Conservation (phyloP, 1,140 invertebrate species). For the Xylocopa sonorina region DNA sequence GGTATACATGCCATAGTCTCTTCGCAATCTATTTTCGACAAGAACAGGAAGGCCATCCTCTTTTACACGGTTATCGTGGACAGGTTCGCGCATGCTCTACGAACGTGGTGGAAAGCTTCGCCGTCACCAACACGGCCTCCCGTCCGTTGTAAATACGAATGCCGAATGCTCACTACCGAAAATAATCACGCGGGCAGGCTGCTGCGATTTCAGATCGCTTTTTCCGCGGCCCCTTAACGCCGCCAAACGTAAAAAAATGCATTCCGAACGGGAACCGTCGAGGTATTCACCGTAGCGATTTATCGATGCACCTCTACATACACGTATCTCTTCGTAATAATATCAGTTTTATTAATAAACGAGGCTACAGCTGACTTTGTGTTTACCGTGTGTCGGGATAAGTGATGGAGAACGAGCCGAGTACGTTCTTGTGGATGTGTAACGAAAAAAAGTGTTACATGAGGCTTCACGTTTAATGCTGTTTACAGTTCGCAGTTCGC, state of each 20-base stretch:
- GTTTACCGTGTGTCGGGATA: neutral
- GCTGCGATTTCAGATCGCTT: constrained; percentile 25
- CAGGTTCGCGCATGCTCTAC: constrained; percentile 51
- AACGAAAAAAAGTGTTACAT: neutral
- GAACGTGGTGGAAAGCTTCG: neutral
- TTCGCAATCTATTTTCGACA: constrained; percentile 66
- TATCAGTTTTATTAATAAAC: neutral
- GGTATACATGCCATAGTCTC: constrained; percentile 43
- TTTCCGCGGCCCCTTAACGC: constrained; percentile 30
- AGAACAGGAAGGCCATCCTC: constrained; percentile 60
- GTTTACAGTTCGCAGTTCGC: neutral
- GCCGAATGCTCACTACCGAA: constrained; percentile 63
- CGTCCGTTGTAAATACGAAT: constrained; percentile 58
- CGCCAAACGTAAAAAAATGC: constrained; percentile 44
- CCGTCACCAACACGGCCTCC: constrained; percentile 27
- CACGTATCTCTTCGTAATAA: neutral
- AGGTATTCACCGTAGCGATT: neutral
- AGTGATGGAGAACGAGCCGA: neutral
- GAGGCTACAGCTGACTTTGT: neutral
- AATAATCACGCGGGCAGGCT: constrained; percentile 60
- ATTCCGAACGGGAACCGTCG: neutral
- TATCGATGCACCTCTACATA: neutral
- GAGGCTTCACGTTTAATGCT: neutral
- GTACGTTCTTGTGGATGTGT: neutral
- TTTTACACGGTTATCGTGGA: constrained; percentile 9